A percentile compares a stretch with the other conserved stretches of the same genome.
phyloP scores from a whole-genome alignment of 2,113 vertebrate species.

The Ifrita kowaldi region DNA sequence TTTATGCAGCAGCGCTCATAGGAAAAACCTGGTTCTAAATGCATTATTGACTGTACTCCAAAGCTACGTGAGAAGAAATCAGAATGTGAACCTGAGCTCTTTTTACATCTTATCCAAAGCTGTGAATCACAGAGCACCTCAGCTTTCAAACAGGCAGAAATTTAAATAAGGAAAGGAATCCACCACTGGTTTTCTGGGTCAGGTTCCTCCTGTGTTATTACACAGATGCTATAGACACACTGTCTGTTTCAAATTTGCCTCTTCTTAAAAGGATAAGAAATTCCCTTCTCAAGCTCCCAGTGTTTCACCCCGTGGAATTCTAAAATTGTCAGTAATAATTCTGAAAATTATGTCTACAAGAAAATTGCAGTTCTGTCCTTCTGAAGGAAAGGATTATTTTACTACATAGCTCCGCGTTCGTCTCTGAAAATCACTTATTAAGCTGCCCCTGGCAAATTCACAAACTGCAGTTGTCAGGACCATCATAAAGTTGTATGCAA shows the following conservation, averaged over 20 bases:
- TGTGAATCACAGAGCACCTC: neutral
- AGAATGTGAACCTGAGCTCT: neutral
- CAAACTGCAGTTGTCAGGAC: constrained; percentile 67
- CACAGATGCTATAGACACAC: neutral
- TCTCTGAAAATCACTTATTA: constrained; percentile 60
- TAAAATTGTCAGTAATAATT: constrained; percentile 64
- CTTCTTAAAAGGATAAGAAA: constrained; percentile 38
- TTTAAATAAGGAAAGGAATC: neutral
- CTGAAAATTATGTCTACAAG: constrained; percentile 77
- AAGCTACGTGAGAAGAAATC: neutral
- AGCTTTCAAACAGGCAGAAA: neutral
- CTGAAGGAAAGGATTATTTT: constrained; percentile 71
- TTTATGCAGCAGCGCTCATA: neutral
- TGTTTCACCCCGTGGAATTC: constrained; percentile 36
- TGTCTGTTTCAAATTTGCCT: constrained; percentile 8
- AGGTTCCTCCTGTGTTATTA: neutral
- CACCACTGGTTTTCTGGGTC: neutral
- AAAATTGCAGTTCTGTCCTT: constrained; percentile 76
- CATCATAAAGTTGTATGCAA: constrained; percentile 81
- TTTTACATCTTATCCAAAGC: neutral
- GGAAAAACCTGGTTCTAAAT: neutral
- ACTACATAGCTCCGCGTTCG: constrained; percentile 60
- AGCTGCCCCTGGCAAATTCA: constrained; percentile 75
- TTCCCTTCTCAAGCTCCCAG: neutral
- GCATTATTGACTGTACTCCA: neutral